A percentile compares a stretch with the other conserved stretches of the same genome.
phyloP scores from a whole-genome alignment of 2,113 vertebrate genomes.

The Myocastor coypus region DNA sequence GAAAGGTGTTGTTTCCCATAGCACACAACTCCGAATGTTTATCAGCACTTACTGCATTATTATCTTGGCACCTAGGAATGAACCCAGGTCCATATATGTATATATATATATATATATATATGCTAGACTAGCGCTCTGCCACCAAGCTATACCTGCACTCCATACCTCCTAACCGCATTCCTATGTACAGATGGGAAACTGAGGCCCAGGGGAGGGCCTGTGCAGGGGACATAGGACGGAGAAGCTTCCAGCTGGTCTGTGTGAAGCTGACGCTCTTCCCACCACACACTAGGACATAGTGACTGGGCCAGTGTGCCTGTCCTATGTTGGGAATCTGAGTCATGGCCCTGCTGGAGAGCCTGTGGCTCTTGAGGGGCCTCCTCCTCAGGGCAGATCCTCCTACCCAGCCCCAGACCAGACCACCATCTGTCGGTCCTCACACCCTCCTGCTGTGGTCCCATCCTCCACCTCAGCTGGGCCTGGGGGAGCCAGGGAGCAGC shows the following conservation, averaged over 20 bases:
- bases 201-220: background rate
- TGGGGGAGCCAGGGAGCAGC: conserved; percentile 63
- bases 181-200: background rate
- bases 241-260: background rate
- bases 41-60: background rate
- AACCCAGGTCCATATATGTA: background rate
- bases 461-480: conserved; percentile 29
- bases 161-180: background rate
- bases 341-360: background rate
- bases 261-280: background rate
- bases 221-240: background rate
- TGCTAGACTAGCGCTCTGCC: background rate
- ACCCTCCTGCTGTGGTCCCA: conserved; percentile 20
- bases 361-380: background rate
- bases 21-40: background rate
- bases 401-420: background rate
- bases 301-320: background rate
- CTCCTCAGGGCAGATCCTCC: background rate
- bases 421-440: conserved; percentile 64
- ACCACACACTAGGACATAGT: background rate
- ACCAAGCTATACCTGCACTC: background rate
- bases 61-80: background rate
- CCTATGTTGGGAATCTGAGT: background rate
- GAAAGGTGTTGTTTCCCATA: background rate
- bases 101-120: no score